A percentile compares a stretch with the other conserved stretches of the same genome.
Conservation (phyloP, 2,113 vertebrate species). For the Poecilia latipinna region DNA sequence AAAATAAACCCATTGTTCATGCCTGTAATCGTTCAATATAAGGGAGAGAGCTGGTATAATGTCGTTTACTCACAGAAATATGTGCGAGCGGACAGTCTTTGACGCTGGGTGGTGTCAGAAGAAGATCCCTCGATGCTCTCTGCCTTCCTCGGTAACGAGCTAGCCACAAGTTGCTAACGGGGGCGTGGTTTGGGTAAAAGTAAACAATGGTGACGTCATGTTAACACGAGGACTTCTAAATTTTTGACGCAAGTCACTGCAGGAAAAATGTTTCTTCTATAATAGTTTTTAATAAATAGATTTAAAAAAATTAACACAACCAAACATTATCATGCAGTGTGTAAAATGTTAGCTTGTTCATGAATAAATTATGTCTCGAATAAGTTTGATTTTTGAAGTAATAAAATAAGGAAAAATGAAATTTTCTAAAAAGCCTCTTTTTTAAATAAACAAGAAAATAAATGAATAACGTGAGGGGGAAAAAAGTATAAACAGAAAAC, state of each 20-base stretch:
- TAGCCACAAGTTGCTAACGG: constrained; percentile 77
- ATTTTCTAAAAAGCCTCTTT: not conserved
- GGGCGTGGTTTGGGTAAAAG: constrained; percentile 73
- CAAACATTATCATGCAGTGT: not conserved
- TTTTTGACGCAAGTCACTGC: constrained; percentile 24
- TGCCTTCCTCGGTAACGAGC: constrained; percentile 57
- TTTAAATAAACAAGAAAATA: not conserved
- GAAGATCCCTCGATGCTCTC: constrained; percentile 41
- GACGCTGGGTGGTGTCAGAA: constrained; percentile 52
- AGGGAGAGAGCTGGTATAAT: not conserved
- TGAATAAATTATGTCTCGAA: not conserved
- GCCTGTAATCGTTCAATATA: not conserved
- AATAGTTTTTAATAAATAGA: too few species aligned
- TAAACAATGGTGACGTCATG: constrained; percentile 77
- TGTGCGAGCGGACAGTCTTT: constrained; percentile 41
- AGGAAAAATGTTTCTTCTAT: not conserved
- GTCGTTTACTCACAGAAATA: constrained; percentile 59
- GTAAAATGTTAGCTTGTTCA: not conserved
- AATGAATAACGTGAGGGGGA: not conserved
- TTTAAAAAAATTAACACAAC: too few species aligned
- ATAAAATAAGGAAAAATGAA: not conserved
- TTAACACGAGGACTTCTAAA: constrained; percentile 50
- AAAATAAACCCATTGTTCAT: not conserved
- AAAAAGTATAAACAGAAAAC: too few species aligned
- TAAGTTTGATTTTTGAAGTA: not conserved